These are phyloP conservation scores for Manacus vitellinus DNA, from an alignment of 2,113 vertebrate genomes.

Conservation along the genomic window DNA sequence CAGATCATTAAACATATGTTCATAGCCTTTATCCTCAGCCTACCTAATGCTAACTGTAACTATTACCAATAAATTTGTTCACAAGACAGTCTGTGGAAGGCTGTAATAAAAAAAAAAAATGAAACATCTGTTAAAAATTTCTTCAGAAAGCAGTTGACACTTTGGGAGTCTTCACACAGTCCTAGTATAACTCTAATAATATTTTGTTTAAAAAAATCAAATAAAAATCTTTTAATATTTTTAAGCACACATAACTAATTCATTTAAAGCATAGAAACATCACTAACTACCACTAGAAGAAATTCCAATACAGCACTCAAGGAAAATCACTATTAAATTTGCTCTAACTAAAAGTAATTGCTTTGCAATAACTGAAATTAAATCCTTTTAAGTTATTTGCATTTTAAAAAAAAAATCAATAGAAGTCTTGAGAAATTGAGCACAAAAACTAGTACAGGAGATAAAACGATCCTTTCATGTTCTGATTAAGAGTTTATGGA, in stretches of 20 bases:
- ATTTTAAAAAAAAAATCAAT: not conserved
- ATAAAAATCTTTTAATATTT: not conserved
- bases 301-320: not conserved
- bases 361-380: not conserved
- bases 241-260: not conserved
- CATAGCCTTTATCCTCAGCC: not conserved
- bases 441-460: conserved; percentile 1
- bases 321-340: not conserved
- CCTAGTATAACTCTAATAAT: not conserved
- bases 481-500: not conserved
- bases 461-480: conserved; percentile 36
- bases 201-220: not conserved
- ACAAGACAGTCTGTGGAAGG: not conserved
- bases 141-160: not conserved
- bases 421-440: conserved; percentile 1
- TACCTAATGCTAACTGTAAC: not conserved
- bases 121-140: not conserved
- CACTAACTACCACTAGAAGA: not conserved
- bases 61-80: not conserved
- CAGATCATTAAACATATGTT: not conserved
- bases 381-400: conserved; percentile 4
- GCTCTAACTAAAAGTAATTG: conserved; percentile 15
- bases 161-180: not conserved
- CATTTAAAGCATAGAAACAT: not conserved
- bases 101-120: not conserved